Percentiles rank a stretch among this genome's conserved stretches.
phyloP scores from a whole-genome alignment of 2,797 vertebrate genomes.

The Eulemur mongoz region DNA sequence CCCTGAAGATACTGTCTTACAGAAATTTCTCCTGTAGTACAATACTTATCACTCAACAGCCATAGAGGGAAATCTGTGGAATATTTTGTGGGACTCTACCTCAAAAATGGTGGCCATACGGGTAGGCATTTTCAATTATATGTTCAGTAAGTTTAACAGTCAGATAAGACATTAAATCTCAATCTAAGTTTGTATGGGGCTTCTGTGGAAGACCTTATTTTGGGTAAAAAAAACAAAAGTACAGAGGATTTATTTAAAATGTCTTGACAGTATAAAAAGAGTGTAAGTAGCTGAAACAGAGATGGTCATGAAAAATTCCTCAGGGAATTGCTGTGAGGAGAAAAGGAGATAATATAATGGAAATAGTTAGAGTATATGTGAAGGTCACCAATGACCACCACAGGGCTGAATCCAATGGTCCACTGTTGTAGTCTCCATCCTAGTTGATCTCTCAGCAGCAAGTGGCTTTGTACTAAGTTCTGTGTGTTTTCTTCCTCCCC shows the following conservation, averaged over 20 bases:
- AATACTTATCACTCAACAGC: background rate
- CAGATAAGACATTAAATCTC: background rate
- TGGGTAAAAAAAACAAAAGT: background rate
- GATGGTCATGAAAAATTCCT: background rate
- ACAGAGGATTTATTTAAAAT: background rate
- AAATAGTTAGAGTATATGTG: background rate
- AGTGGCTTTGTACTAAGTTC: background rate
- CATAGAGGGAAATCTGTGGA: background rate
- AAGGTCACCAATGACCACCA: background rate
- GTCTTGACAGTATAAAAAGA: background rate
- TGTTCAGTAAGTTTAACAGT: background rate
- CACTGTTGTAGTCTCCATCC: background rate
- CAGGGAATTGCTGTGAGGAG: background rate
- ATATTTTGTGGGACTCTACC: background rate
- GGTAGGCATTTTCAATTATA: background rate
- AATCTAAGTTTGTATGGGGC: background rate
- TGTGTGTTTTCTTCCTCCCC: background rate
- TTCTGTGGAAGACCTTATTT: background rate
- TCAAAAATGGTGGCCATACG: background rate
- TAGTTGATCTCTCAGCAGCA: background rate
- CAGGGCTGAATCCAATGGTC: background rate
- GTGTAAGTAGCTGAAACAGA: background rate
- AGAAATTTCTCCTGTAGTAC: background rate
- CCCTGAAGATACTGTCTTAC: background rate
- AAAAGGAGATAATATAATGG: background rate